Conservation (phyloP, 2,888 invertebrate species). For the Linyphia triangularis region DNA sequence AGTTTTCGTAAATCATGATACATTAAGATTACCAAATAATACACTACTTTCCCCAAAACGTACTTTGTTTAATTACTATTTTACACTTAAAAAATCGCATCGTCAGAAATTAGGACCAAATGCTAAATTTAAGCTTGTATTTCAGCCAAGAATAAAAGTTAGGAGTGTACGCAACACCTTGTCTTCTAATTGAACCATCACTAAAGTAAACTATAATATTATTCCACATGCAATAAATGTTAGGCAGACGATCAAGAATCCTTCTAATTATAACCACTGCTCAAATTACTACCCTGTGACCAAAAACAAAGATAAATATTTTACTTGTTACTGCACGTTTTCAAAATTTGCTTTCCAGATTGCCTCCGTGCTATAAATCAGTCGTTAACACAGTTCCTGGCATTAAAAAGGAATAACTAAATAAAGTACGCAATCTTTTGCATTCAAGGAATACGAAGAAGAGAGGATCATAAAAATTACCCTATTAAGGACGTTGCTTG, state of each 20-base stretch:
- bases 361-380: conserved; percentile 35
- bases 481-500: conserved; percentile 29
- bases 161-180: neutral
- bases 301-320: conserved; percentile 51
- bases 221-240: conserved; percentile 18
- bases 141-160: neutral
- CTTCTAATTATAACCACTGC: conserved; percentile 24
- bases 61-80: no score
- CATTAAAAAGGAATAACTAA: conserved; percentile 60
- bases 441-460: conserved; percentile 14
- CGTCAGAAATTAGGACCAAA: no score
- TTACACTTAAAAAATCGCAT: no score
- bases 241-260: neutral
- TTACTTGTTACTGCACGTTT: conserved; percentile 40
- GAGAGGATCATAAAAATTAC: conserved; percentile 48
- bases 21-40: no score
- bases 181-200: conserved; percentile 32
- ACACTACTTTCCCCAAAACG: no score
- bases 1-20: no score
- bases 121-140: neutral
- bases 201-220: conserved; percentile 20
- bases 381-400: conserved; percentile 15
- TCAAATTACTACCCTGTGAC: conserved; percentile 16
- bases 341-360: conserved; percentile 25
- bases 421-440: conserved; percentile 40